A percentile compares a stretch with the other conserved stretches of the same genome.
Evolutionary conservation across 2,113 vertebrate genomes (phyloP).

Genomic region (Hemiscyllium ocellatum): DNA sequence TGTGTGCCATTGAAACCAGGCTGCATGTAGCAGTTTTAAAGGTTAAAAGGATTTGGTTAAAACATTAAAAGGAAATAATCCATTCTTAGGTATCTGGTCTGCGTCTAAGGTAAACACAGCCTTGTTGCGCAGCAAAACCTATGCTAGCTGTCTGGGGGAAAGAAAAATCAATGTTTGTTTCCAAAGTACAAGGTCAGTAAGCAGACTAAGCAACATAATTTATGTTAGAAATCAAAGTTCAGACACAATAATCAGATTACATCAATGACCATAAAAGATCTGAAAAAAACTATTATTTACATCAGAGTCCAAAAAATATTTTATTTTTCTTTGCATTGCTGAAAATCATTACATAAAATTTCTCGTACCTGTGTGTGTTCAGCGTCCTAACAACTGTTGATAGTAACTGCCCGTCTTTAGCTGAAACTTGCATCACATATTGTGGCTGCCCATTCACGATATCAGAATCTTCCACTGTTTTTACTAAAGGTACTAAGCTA

Average conservation of each 20-base stretch:
- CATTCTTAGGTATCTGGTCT: not conserved
- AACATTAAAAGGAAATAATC: not conserved
- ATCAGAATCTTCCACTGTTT: slow-evolving; percentile 52
- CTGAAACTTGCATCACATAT: slow-evolving; percentile 69
- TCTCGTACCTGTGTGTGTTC: slow-evolving; percentile 63
- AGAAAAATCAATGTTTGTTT: not conserved
- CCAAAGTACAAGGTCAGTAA: slow-evolving; percentile 2
- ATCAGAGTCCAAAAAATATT: not conserved
- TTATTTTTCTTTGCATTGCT: not conserved
- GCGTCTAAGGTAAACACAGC: not conserved
- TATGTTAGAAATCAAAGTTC: not conserved
- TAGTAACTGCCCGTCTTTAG: slow-evolving; percentile 69
- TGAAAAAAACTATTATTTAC: not conserved
- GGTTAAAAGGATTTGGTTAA: not conserved
- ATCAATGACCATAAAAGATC: not conserved
- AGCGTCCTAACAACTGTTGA: slow-evolving; percentile 63
- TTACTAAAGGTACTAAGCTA: slow-evolving; percentile 50
- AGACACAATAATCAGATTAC: not conserved
- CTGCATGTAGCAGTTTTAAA: not conserved
- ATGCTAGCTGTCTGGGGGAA: not conserved
- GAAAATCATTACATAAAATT: not conserved
- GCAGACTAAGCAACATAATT: not conserved
- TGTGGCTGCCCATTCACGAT: slow-evolving; percentile 53
- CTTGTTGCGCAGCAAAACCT: not conserved
- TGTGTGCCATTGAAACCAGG: not conserved